phyloP scores from a whole-genome alignment of 2,797 vertebrate genomes.

The Xenopus petersii region DNA sequence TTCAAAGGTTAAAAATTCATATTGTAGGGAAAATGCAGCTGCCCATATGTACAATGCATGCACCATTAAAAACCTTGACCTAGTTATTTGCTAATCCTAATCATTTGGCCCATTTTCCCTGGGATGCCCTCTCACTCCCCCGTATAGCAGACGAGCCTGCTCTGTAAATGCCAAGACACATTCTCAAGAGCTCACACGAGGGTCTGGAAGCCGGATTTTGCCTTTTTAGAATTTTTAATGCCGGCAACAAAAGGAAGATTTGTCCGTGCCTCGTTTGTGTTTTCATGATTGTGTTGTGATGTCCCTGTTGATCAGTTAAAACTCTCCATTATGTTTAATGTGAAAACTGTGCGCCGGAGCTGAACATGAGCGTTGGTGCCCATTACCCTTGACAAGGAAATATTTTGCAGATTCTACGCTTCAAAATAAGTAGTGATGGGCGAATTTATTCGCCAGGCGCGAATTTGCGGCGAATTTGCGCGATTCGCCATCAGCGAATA shows the following conservation, averaged over 20 bases:
- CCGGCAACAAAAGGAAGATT: background rate
- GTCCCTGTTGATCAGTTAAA: background rate
- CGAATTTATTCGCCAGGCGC: no score
- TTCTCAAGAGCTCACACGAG: background rate
- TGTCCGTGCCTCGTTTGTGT: background rate
- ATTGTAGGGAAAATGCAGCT: no score
- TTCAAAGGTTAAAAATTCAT: no score
- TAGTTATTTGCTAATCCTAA: slow-evolving; percentile 12
- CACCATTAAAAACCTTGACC: slow-evolving; percentile 2
- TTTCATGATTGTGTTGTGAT: background rate
- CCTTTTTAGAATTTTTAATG: background rate
- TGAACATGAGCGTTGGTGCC: background rate
- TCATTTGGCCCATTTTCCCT: slow-evolving; percentile 15
- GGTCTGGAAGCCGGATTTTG: background rate
- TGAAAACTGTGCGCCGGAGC: background rate
- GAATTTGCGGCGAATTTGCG: no score
- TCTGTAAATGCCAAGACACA: slow-evolving; percentile 2
- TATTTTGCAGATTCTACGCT: background rate
- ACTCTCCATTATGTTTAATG: background rate
- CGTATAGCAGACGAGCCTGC: slow-evolving; percentile 28
- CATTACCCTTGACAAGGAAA: background rate
- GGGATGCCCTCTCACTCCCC: slow-evolving; percentile 12
- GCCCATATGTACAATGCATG: background rate
- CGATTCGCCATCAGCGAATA: no score
- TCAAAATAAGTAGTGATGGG: no score